Evolutionary conservation across 2,113 vertebrate genomes (phyloP).

Genomic region (Agapornis roseicollis): DNA sequence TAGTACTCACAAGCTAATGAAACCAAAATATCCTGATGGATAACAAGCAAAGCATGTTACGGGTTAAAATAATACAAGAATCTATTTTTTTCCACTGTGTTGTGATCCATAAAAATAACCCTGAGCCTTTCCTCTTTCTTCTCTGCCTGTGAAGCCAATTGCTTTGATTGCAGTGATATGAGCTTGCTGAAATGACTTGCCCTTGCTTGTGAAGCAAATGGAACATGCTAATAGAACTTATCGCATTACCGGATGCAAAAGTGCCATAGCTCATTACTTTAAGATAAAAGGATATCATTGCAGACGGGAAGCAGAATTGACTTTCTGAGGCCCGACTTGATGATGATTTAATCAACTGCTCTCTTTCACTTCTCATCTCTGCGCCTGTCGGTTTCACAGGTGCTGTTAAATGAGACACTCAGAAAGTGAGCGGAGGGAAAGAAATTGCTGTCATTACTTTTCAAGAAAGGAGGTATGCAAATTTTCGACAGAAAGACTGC

Average conservation of each 20-base stretch:
- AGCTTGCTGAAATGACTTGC: constrained; percentile 93
- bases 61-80: constrained; percentile 87
- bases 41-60: constrained; percentile 70
- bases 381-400: constrained; percentile 95
- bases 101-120: constrained; percentile 89
- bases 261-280: constrained; percentile 99
- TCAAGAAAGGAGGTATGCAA: constrained; percentile 95
- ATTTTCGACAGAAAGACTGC: constrained; percentile 91
- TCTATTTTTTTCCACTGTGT: constrained; percentile 83
- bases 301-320: constrained; percentile 99
- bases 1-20: constrained; percentile 52
- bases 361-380: constrained; percentile 99
- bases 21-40: constrained; percentile 68
- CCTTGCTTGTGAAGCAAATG: constrained; percentile 99
- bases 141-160: constrained; percentile 89
- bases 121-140: constrained; percentile 79
- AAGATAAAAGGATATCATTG: constrained; percentile 99
- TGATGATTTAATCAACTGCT: constrained; percentile 99
- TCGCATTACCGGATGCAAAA: constrained; percentile 98
- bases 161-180: constrained; percentile 96
- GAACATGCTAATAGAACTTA: constrained; percentile 99
- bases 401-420: constrained; percentile 97
- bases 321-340: constrained; percentile 97
- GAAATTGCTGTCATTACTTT: constrained; percentile 97
- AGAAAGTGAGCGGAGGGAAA: constrained; percentile 84